phyloP scores from a whole-genome alignment of 2,888 invertebrate species.

The Ashinkailepas kermadecensis region DNA sequence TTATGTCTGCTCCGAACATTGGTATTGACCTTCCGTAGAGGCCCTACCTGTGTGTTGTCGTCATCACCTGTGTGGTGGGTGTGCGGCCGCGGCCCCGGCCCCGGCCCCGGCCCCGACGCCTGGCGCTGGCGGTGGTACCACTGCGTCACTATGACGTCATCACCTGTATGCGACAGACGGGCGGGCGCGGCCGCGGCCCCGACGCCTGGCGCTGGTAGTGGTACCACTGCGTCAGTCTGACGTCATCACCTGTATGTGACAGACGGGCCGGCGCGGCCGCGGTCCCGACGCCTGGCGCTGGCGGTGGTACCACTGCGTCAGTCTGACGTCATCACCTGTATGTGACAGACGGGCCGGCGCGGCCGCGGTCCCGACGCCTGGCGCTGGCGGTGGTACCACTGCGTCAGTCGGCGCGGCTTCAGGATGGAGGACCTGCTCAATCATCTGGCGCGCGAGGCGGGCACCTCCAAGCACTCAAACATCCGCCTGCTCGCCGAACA shows the following conservation, averaged over 20 bases:
- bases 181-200: no score
- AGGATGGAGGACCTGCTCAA: constrained; percentile 31
- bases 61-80: no score
- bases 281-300: neutral
- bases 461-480: constrained; percentile 17
- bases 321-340: neutral
- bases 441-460: constrained; percentile 27
- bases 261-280: no score
- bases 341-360: no score
- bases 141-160: neutral
- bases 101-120: neutral
- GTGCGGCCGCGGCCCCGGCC: no score
- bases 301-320: neutral
- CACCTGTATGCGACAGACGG: no score
- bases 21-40: no score
- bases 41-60: no score
- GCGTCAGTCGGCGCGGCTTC: constrained; percentile 15
- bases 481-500: constrained; percentile 25
- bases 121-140: neutral
- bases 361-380: neutral
- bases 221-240: neutral
- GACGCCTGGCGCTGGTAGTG: constrained; percentile 1
- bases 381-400: neutral
- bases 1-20: no score
- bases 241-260: no score